phyloP scores from a whole-genome alignment of 2,113 vertebrate species.

The Anhinga rufa region DNA sequence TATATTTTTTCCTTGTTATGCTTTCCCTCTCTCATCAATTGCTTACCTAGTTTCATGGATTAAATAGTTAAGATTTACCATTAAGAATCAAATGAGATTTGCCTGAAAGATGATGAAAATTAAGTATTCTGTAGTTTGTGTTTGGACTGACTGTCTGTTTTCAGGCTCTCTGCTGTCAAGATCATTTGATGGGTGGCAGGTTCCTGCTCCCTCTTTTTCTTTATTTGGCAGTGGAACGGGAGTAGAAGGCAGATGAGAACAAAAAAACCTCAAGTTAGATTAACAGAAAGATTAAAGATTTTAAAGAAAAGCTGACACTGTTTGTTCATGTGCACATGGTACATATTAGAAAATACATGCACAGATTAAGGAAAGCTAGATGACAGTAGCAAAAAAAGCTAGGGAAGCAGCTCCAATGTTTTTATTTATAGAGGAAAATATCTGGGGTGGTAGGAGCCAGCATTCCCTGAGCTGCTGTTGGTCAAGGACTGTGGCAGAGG shows the following conservation, averaged over 20 bases:
- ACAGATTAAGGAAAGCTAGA: neutral
- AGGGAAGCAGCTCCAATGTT: neutral
- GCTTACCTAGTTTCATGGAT: neutral
- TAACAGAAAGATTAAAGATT: neutral
- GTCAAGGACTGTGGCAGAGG: neutral
- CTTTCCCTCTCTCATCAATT: neutral
- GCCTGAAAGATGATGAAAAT: neutral
- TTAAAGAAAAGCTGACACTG: neutral
- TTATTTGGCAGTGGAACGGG: neutral
- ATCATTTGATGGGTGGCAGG: neutral
- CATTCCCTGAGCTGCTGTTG: neutral
- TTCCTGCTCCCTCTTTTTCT: neutral
- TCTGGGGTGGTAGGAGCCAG: neutral
- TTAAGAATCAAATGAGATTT: neutral
- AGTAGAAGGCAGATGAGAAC: neutral
- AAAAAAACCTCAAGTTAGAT: neutral
- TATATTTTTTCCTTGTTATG: neutral
- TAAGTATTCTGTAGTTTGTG: neutral
- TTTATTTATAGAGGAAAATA: neutral
- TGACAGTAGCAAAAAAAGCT: neutral
- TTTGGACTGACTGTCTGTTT: neutral
- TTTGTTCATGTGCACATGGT: rapidly evolving
- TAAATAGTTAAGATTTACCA: neutral
- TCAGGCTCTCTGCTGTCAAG: neutral
- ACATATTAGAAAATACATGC: neutral